Conservation (phyloP, 2,113 vertebrate genomes). For the Carassius carassius region DNA sequence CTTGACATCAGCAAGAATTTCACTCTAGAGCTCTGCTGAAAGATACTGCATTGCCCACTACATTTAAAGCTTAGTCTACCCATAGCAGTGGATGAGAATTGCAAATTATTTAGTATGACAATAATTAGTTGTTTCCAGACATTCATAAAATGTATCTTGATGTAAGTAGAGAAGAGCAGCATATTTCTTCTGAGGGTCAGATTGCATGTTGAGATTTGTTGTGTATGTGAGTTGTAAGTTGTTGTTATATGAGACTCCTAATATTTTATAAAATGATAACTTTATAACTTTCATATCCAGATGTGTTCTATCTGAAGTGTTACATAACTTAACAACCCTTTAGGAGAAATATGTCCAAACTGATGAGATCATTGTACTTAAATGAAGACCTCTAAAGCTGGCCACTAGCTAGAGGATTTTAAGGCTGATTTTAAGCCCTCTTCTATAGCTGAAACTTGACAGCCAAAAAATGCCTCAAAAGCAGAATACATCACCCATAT, state of each 20-base stretch:
- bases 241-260: too few relatives aligned
- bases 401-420: too few relatives aligned
- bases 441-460: too few relatives aligned
- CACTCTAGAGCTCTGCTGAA: neutral
- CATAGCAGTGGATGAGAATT: neutral
- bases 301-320: neutral
- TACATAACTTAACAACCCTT: neutral
- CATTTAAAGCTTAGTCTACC: neutral
- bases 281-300: neutral
- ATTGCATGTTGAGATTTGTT: neutral
- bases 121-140: neutral
- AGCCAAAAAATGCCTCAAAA: too few relatives aligned
- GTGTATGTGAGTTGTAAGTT: too few relatives aligned
- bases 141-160: neutral
- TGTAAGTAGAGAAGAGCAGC: neutral
- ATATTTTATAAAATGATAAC: neutral
- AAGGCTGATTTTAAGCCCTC: too few relatives aligned
- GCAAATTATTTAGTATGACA: neutral
- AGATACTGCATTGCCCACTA: neutral
- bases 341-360: neutral
- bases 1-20: conserved; percentile 23
- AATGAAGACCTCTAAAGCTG: neutral
- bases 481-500: too few relatives aligned
- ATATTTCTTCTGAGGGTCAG: neutral
- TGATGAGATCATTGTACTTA: neutral